These are phyloP conservation scores for Netelia virgata DNA, from an alignment of 2,888 invertebrate species.

Conservation along the genomic window DNA sequence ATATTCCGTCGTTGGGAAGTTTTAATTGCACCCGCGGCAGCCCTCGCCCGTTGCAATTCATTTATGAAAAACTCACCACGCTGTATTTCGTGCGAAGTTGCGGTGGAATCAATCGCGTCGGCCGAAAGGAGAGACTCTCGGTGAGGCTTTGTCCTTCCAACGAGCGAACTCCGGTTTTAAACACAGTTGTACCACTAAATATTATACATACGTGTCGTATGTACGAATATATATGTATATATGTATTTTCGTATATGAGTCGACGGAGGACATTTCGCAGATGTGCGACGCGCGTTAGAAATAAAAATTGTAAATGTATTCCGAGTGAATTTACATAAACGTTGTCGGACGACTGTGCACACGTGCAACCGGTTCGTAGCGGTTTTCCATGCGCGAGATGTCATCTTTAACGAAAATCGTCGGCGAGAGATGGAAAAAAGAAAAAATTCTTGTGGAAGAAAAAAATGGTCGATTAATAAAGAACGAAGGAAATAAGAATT, in stretches of 20 bases:
- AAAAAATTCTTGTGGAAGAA: not conserved
- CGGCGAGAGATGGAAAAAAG: slow-evolving; percentile 9
- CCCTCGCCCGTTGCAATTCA: slow-evolving; percentile 56
- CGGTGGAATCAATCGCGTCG: slow-evolving; percentile 41
- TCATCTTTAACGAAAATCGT: slow-evolving; percentile 24
- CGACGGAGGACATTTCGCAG: slow-evolving; percentile 8
- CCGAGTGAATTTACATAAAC: slow-evolving; percentile 60
- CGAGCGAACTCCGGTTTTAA: slow-evolving; percentile 19
- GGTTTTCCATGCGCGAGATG: not conserved
- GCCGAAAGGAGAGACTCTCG: slow-evolving; percentile 30
- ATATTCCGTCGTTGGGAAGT: slow-evolving; percentile 43
- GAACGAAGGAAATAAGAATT: not conserved
- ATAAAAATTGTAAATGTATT: slow-evolving; percentile 58
- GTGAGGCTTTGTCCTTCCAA: slow-evolving; percentile 13
- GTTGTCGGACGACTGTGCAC: slow-evolving; percentile 22
- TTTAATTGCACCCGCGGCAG: slow-evolving; percentile 54
- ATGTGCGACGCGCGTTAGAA: slow-evolving; percentile 25
- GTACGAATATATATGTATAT: too few species aligned
- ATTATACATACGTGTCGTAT: not conserved
- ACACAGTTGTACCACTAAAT: slow-evolving; percentile 1
- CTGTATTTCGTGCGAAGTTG: slow-evolving; percentile 20
- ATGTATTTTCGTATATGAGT: not conserved
- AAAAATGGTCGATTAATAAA: slow-evolving; percentile 1
- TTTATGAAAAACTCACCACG: slow-evolving; percentile 36
- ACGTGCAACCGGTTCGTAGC: slow-evolving; percentile 4